Evolutionary conservation across 2,888 invertebrate species (phyloP), one percentile per base, ranked within the genome.

Genomic region (Stegana nigrithorax): DNA sequence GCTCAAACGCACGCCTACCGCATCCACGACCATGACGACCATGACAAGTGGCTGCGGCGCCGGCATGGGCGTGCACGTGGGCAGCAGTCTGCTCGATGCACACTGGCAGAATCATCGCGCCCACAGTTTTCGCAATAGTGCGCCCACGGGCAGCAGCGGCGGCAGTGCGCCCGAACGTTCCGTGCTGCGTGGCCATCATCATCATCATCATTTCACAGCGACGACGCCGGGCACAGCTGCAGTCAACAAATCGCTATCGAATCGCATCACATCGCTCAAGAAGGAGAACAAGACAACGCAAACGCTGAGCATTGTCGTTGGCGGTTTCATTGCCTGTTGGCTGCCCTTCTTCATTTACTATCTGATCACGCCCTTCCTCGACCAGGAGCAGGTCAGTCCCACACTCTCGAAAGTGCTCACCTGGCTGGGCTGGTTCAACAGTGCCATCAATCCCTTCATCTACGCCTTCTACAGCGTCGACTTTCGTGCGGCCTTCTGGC

Each of bases 361-460:
- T 78, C 85, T 95, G 10, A 87, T 93, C 1, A 92, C 91, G 2
- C 94, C 95, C 4, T 94, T 95, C 77, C 88, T 94, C 59, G 89
- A 90, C 0, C 87, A 86, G 60, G 86, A 87, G 58, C 89, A 90
- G 71, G 89, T 90, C 2, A 89, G 88, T 64, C 87, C 88, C 0
- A 87, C 90, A 4, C 83, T 94, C 58, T 91, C 93, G 89, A 90
- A 90, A 51, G 90, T 92, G 59, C 86, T 95, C 59, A 94, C 94
- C 1, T 95, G 95, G 95, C 86, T 95, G 42, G 95, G 94, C 0
- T 95, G 95, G 94, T 91, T 94, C 75, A 95, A 95, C 82, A 94
- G 94, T 0, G 94, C 94, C 4, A 93, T 95, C 68, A 95, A 95
- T 86, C 95, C 95, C 0, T 94, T 95, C 82, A 95, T 95, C 75